Evolutionary conservation across 2,888 invertebrate genomes (phyloP).

Genomic region (Xylophagus ater): DNA sequence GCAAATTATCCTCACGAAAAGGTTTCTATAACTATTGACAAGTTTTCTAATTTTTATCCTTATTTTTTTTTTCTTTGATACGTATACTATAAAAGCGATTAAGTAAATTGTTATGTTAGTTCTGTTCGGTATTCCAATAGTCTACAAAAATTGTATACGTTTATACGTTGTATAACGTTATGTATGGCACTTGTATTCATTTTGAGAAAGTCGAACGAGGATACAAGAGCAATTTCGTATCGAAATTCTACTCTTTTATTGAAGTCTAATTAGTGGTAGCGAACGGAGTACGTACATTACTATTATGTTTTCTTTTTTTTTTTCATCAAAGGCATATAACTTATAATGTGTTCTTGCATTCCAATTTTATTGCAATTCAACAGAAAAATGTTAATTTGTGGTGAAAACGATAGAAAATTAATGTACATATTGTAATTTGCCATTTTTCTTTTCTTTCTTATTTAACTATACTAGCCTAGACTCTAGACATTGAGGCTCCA

Average conservation of each 20-base stretch:
- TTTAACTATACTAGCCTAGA: too few species aligned
- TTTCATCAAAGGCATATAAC: too few species aligned
- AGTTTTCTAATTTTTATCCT: slow-evolving; percentile 1
- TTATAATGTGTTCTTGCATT: neutral
- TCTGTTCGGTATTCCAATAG: too few species aligned
- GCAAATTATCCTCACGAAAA: slow-evolving; percentile 16
- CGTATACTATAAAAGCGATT: slow-evolving; percentile 11
- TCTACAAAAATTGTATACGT: too few species aligned
- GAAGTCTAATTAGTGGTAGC: slow-evolving; percentile 13
- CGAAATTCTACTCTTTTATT: slow-evolving; percentile 16
- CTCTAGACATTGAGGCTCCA: too few species aligned
- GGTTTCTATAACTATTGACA: slow-evolving; percentile 13
- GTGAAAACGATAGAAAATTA: too few species aligned
- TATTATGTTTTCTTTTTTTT: too few species aligned
- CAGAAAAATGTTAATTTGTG: neutral
- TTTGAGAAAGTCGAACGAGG: slow-evolving; percentile 5
- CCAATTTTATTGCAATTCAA: neutral
- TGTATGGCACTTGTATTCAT: too few species aligned
- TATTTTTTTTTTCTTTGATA: neutral
- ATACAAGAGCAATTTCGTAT: slow-evolving; percentile 12
- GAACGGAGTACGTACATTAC: too few species aligned
- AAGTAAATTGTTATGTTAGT: slow-evolving; percentile 14
- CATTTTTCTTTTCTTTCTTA: too few species aligned
- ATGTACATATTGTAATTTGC: too few species aligned
- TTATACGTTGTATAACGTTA: too few species aligned